Conservation (phyloP, 2,797 vertebrate genomes). For the Galago senegalensis region DNA sequence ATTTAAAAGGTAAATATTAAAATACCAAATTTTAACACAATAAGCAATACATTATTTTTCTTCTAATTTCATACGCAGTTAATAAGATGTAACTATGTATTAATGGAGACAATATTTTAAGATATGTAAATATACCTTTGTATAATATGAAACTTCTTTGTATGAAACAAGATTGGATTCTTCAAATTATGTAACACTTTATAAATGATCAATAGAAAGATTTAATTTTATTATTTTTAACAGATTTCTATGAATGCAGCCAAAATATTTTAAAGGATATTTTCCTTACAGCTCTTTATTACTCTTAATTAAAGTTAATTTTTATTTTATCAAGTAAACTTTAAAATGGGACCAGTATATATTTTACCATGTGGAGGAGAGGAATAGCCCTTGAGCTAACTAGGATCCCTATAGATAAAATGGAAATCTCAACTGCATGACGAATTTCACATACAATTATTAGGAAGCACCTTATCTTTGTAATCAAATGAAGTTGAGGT, state of each 20-base stretch:
- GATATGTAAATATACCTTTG: background rate
- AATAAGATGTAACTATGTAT: background rate
- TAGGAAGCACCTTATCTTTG: background rate
- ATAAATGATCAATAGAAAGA: background rate
- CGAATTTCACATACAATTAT: conserved; percentile 29
- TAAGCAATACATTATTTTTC: background rate
- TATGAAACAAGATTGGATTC: background rate
- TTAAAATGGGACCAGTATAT: conserved; percentile 20
- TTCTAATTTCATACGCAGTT: background rate
- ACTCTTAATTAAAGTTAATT: background rate
- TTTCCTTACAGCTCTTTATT: background rate
- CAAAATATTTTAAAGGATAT: background rate
- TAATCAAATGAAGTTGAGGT: background rate
- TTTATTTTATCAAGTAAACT: background rate
- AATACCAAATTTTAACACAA: background rate
- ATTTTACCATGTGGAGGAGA: background rate
- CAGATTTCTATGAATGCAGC: background rate
- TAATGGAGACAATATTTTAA: conserved; percentile 2
- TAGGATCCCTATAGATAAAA: background rate
- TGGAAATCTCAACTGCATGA: background rate
- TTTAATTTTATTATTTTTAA: background rate
- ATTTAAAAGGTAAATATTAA: conserved; percentile 45
- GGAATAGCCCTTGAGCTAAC: background rate
- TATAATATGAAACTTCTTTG: background rate
- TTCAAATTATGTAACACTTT: conserved; percentile 5